Conservation (phyloP, 2,888 invertebrate genomes). For the Dicranocentrus wangi region DNA sequence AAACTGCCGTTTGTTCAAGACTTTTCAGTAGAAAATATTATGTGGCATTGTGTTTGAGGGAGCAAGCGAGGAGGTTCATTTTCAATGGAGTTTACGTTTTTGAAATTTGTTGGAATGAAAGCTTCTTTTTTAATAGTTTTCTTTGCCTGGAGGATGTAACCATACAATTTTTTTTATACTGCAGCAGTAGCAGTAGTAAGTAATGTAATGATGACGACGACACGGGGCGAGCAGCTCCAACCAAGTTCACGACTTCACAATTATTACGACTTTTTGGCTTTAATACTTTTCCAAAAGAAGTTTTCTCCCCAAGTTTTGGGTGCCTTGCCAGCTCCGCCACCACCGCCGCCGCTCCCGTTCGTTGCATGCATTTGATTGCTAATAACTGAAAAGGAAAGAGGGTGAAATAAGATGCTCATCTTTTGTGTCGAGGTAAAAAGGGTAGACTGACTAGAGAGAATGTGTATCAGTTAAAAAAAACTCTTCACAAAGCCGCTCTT, state of each 20-base stretch:
- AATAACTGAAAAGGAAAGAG: conserved; percentile 2
- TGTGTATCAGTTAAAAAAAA: conserved; percentile 1
- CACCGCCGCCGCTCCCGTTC: background rate
- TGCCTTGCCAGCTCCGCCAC: background rate
- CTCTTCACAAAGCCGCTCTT: conserved; percentile 21
- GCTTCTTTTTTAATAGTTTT: too few relatives aligned
- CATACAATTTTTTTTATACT: too few relatives aligned
- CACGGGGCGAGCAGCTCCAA: too few relatives aligned
- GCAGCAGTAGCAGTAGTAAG: too few relatives aligned
- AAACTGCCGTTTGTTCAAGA: too few relatives aligned
- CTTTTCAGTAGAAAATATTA: too few relatives aligned
- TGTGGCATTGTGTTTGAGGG: too few relatives aligned
- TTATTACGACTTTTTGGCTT: conserved; percentile 16
- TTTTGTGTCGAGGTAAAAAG: background rate
- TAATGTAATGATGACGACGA: too few relatives aligned
- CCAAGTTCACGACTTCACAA: conserved; percentile 11
- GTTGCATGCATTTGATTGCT: conserved; percentile 10
- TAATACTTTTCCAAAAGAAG: background rate
- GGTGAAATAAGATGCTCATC: conserved; percentile 28
- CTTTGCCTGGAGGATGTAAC: too few relatives aligned
- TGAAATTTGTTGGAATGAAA: background rate
- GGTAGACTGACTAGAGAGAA: too few relatives aligned
- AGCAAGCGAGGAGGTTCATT: too few relatives aligned
- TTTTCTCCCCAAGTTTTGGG: background rate
- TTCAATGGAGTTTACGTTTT: too few relatives aligned